Base-by-base conservation (phyloP, 2,888 invertebrate species). In the Cryptophagus acutangulus region DNA sequence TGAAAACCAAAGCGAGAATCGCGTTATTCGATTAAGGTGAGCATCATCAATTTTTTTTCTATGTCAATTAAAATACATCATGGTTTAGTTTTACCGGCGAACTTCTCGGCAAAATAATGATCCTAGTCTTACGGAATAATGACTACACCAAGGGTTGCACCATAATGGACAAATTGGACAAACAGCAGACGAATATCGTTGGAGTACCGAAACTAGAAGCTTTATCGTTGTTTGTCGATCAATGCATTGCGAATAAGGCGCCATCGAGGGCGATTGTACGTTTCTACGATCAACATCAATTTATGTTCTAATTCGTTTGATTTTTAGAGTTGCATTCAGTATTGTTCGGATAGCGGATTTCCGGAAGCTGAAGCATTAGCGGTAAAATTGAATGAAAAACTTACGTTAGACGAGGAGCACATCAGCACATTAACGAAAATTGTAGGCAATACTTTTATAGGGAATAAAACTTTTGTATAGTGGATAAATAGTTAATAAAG, bases 41-140 rank as follows among this genome's bases (percentile, higher is more conserved):
- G 58, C 28, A 13, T 8, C 5, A 8, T 29, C 8, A 10, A 10
- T 20, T 4, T 18, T 14, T 37, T 31, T 6, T 9, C 9, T n/a
- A n/a, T n/a, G 14, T 31, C 15, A 16, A 26, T 26, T 12, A 6
- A 26, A 3, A 12, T 6, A 26, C 12, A 6, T 55, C 48, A n/a
- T n/a, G n/a, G n/a, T n/a, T n/a, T 43, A 75, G 73, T 24, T 78
- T 81, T 67, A 76, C 77, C 5, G 82, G 80, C 1, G 71, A 71
- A 42, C 73, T 81, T 69, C 62, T 82, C 33, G 79, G 79, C 2
- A 73, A 79, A 53, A 69, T 83, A 25, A 65, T 82, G 45, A 65
- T 67, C 0, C 52, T 81, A 1, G 28, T 56, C 6, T 37, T 75
- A 9, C 66, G 71, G 41, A 72, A 67, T 24, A 66, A 70, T 14